phyloP scores from a whole-genome alignment of 2,888 invertebrate species.

The Tachystola acroxantha region DNA sequence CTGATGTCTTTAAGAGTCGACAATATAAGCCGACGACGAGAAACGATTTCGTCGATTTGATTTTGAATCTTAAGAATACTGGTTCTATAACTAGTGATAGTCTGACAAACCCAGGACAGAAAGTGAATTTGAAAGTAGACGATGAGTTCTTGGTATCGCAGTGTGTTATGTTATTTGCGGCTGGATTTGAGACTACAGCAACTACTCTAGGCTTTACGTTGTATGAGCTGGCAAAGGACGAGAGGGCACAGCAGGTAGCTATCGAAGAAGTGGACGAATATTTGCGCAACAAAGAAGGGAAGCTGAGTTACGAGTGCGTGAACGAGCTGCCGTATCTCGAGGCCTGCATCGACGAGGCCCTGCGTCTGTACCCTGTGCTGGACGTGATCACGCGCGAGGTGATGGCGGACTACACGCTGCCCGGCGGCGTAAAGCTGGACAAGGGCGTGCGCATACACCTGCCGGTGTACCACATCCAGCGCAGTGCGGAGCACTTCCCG shows the following conservation, averaged over 20 bases:
- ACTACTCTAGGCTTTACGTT: constrained; percentile 32
- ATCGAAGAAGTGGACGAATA: constrained; percentile 27
- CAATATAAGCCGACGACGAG: constrained; percentile 14
- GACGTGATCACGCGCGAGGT: constrained; percentile 44
- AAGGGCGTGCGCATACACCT: constrained; percentile 48
- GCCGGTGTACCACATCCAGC: constrained; percentile 46
- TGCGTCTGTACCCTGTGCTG: constrained; percentile 46
- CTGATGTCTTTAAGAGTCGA: constrained; percentile 15
- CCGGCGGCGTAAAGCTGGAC: constrained; percentile 37
- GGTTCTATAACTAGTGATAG: constrained; percentile 28
- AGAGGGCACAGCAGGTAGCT: constrained; percentile 27
- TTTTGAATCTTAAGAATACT: constrained; percentile 19
- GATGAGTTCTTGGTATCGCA: constrained; percentile 70
- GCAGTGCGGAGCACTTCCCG: constrained; percentile 40
- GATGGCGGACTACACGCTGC: constrained; percentile 40
- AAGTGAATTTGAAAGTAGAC: constrained; percentile 34
- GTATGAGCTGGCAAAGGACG: constrained; percentile 41
- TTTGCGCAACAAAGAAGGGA: constrained; percentile 12
- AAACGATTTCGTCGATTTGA: constrained; percentile 23
- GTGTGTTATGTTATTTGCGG: constrained; percentile 65
- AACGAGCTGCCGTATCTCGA: constrained; percentile 31
- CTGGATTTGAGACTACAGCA: constrained; percentile 48
- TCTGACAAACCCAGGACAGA: constrained; percentile 14
- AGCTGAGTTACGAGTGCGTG: constrained; percentile 32
- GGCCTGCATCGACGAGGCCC: constrained; percentile 40